Conservation (phyloP, 1,140 invertebrate genomes). For the Stegodyphus dumicola region DNA sequence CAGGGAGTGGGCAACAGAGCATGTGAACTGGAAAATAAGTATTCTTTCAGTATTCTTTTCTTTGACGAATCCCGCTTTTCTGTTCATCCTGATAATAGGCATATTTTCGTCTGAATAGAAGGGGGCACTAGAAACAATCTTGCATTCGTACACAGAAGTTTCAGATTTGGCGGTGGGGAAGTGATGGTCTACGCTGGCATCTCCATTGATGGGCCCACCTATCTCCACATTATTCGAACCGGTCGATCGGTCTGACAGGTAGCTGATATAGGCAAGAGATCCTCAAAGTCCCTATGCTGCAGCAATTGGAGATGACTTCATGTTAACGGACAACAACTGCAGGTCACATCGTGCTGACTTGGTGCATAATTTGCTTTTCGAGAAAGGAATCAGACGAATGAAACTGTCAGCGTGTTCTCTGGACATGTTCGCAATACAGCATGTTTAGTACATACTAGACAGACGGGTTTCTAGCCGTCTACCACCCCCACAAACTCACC, state of each 20-base stretch:
- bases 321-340: background rate
- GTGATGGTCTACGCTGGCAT: background rate
- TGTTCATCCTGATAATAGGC: background rate
- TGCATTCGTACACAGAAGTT: background rate
- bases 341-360: background rate
- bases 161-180: background rate
- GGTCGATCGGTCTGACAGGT: background rate
- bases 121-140: background rate
- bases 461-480: too few species aligned
- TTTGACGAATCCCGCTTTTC: background rate
- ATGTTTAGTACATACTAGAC: background rate
- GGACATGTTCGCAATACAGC: background rate
- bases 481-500: too few species aligned
- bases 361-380: background rate
- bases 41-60: background rate
- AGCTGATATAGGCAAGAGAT: background rate
- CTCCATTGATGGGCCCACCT: background rate
- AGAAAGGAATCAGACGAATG: background rate
- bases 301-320: background rate
- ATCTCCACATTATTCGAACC: background rate
- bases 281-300: background rate
- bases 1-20: background rate
- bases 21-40: background rate
- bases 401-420: background rate
- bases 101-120: background rate